Evolutionary conservation across 2,797 vertebrate species (phyloP), one percentile per base, ranked within the genome.

Genomic region (Mionectes olivaceus): DNA sequence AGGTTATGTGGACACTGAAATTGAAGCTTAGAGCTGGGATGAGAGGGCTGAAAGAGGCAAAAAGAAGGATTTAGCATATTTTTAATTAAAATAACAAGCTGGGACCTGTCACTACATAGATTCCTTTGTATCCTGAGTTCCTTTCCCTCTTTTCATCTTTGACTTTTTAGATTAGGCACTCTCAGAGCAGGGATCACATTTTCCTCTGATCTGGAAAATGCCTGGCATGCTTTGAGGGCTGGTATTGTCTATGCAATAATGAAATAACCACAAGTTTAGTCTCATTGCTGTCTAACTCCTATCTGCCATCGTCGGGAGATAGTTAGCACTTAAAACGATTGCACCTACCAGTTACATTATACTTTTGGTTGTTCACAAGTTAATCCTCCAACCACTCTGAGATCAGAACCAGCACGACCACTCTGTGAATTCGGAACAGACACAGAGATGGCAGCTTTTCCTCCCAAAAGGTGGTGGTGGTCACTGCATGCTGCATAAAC

Each of bases 41-140:
- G 91, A 95, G 91, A 87, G 89, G 76, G 85, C 92, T 93, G 91
- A 93, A 95, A 94, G 91, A 87, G 85, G 93, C 85, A 73, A 94
- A 92, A 95, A 59, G 92, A 81, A 78, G 91, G 94, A 92, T 81
- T 95, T 96, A 92, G 82, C 89, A 93, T 95, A 94, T 92, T 96
- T 95, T 96, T 96, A 95, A 95, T 96, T 96, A 96, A 96, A 97
- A 93, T 96, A 95, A 92, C 91, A 95, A 94, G 91, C 91, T 82
- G 70, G 69, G 89, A 91, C 73, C 73, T 95, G 90, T 91, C 86
- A 87, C 88, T 95, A 90, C 92, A 87, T 71, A 92, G 92, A 93
- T 97, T 93, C 91, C 82, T 93, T 94, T 97, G 91, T 97, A 93
- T 96, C 65, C 70, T 22, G 85, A 87, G 77, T 96, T 94, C 74